phyloP scores from a whole-genome alignment of 2,888 invertebrate genomes.

The Stenotaenia linearis region DNA sequence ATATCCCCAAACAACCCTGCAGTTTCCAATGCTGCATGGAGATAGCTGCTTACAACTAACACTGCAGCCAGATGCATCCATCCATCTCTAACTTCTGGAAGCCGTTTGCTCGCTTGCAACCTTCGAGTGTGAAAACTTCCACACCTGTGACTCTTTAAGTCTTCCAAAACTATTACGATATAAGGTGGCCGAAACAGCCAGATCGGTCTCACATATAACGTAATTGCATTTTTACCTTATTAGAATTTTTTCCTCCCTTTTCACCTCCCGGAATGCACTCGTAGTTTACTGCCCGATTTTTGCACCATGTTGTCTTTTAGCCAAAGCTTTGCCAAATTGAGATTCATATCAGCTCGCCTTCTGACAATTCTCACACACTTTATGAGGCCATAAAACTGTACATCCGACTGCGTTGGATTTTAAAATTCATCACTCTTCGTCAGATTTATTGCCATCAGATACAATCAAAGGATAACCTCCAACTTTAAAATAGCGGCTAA shows the following conservation, averaged over 20 bases:
- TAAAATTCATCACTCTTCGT: conserved; percentile 21
- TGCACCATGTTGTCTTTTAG: conserved; percentile 9
- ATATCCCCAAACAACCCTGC: not conserved
- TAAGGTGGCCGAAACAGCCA: not conserved
- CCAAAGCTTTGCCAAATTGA: not conserved
- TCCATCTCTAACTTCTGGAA: conserved; percentile 19
- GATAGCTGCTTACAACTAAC: conserved; percentile 12
- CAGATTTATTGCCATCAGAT: conserved; percentile 26
- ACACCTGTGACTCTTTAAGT: conserved; percentile 20
- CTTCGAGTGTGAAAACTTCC: not conserved
- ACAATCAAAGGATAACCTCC: conserved; percentile 16
- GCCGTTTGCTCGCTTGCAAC: not conserved
- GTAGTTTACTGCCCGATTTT: not conserved
- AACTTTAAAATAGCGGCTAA: conserved; percentile 6
- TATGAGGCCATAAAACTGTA: conserved; percentile 10
- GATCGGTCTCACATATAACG: not conserved
- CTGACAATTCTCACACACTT: conserved; percentile 23
- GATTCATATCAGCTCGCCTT: not conserved
- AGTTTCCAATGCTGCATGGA: conserved; percentile 7
- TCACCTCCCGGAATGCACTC: too few species aligned
- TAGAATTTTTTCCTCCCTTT: not conserved
- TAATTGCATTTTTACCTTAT: not conserved
- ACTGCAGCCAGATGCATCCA: conserved; percentile 15
- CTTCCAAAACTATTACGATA: not conserved
- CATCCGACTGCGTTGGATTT: conserved; percentile 10